Evolutionary conservation across 2,888 invertebrate genomes (phyloP).

Genomic region (Harpalus rubripes): DNA sequence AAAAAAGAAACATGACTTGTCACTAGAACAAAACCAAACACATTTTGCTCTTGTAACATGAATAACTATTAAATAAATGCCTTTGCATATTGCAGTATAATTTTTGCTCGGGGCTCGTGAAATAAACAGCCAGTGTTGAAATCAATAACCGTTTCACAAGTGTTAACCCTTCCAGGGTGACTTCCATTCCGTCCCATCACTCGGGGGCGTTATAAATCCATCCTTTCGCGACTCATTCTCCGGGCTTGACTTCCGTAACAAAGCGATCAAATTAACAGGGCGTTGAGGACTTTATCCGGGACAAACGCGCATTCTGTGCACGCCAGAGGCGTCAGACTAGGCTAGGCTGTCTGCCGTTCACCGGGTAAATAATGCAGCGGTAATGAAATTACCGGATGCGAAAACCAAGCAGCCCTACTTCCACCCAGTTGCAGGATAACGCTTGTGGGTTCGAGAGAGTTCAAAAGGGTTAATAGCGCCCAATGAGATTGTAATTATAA

Average conservation of each 20-base stretch:
- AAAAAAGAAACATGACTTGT: too few relatives aligned
- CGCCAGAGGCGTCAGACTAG: background rate
- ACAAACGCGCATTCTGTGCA: slow-evolving; percentile 39
- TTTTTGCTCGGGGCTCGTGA: slow-evolving; percentile 20
- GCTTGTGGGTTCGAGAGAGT: too few relatives aligned
- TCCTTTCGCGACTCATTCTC: slow-evolving; percentile 30
- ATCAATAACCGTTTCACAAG: background rate
- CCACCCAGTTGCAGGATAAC: background rate
- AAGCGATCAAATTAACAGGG: slow-evolving; percentile 47
- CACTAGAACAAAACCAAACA: too few relatives aligned
- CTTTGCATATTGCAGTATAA: too few relatives aligned
- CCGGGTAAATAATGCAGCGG: slow-evolving; percentile 60
- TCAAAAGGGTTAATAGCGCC: too few relatives aligned
- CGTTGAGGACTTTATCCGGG: slow-evolving; percentile 46
- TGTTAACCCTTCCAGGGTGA: background rate
- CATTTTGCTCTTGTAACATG: too few relatives aligned
- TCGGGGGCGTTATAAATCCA: slow-evolving; percentile 39
- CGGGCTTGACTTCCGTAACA: slow-evolving; percentile 38
- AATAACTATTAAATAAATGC: too few relatives aligned
- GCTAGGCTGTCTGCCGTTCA: background rate
- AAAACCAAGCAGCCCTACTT: slow-evolving; percentile 5
- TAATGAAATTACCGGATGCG: slow-evolving; percentile 63
- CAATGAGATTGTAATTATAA: too few relatives aligned
- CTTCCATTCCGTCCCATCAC: background rate
- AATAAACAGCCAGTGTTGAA: slow-evolving; percentile 37